Base-by-base conservation (phyloP, 2,797 vertebrate species). In the Manis javanica region DNA sequence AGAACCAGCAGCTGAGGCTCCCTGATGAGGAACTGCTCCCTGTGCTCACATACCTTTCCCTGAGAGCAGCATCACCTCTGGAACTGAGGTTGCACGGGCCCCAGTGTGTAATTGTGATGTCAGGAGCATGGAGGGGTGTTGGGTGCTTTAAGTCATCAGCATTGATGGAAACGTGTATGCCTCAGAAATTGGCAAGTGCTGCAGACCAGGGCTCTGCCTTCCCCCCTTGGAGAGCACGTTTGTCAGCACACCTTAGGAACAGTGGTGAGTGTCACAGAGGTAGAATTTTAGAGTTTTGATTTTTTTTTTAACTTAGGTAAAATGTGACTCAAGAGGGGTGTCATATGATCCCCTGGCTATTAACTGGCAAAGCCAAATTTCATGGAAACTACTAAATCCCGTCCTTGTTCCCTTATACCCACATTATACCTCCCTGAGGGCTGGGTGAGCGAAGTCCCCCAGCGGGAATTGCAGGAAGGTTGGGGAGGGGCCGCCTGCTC, bases 41-140 rank as follows among this genome's bases (percentile, higher is more conserved):
- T n/a, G 14, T 51, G 39, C 29, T 89, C 37, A 29, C 0, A 0
- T 12, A 12, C 9, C 57, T 8, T 0, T 5, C 2, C 37, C 89
- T 15, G 0, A 55, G 21, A 49, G 42, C 21, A 16, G 31, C 2
- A 0, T n/a, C 5, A 0, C 26, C 61, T 34, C 7, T 59, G 11
- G 31, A 16, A 19, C 57, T 12, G 16, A 21, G 59, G 19, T 9
- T 2, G 3, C 0, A 0, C 12, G 7, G 4, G 55, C 26, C 15
- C 21, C 55, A 1, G 29, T 7, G 31, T 26, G 29, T 71, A 12
- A 7, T 51, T 19, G 7, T 68, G 55, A 49, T 39, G 8, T 78
- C 24, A 13, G 55, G 61, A 78, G 9, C 15, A 5, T 5, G 18
- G 5, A 19, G 59, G 0, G 0, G 1, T 2, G 2, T n/a, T 12